phyloP scores from a whole-genome alignment of 2,888 invertebrate species.

The Mythimna impura region DNA sequence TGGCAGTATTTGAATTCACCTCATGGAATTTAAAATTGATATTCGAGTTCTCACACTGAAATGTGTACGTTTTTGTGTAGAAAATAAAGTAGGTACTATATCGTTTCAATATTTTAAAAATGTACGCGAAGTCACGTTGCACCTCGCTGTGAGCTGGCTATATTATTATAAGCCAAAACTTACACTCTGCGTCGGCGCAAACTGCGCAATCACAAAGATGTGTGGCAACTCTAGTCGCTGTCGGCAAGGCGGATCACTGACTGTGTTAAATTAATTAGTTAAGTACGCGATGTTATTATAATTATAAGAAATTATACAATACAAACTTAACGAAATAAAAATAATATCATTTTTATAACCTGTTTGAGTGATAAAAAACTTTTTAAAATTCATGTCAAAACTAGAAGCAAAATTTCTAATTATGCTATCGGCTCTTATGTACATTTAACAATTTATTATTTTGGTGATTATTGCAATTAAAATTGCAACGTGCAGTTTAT shows the following conservation, averaged over 20 bases:
- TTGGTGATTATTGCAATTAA: conserved; percentile 41
- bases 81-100: too few species aligned
- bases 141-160: too few species aligned
- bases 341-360: conserved; percentile 36
- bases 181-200: neutral
- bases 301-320: conserved; percentile 34
- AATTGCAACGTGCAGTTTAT: conserved; percentile 33
- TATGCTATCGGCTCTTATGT: conserved; percentile 15
- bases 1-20: too few species aligned
- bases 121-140: too few species aligned
- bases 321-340: conserved; percentile 44
- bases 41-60: too few species aligned
- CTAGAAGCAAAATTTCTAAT: conserved; percentile 21
- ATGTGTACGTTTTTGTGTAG: too few species aligned
- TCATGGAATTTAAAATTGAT: too few species aligned
- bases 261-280: conserved; percentile 49
- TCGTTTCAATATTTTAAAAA: too few species aligned
- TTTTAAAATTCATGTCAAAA: conserved; percentile 13
- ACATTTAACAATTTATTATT: conserved; percentile 31
- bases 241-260: neutral
- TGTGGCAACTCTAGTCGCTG: neutral
- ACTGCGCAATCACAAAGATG: neutral
- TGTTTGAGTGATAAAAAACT: conserved; percentile 26
- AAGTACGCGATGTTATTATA: conserved; percentile 52
- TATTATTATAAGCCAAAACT: neutral